A percentile compares a stretch with the other conserved stretches of the same genome.
Evolutionary conservation across 2,797 vertebrate genomes (phyloP).

Genomic region (Scarus forsteni): DNA sequence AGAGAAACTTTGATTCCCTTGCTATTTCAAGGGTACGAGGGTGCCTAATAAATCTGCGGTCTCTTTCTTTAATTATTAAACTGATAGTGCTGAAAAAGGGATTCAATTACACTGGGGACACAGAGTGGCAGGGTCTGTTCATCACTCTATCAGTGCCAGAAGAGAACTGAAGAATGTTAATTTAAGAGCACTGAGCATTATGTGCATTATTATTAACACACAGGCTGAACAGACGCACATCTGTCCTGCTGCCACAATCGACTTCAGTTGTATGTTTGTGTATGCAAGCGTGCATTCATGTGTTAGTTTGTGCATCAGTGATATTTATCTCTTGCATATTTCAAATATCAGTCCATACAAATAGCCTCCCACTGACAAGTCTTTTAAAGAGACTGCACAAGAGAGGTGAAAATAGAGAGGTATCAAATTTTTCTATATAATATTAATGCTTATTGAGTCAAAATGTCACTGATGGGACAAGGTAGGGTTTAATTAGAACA

Average conservation of each 20-base stretch:
- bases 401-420: too few species aligned
- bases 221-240: neutral
- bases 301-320: too few species aligned
- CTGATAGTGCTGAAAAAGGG: conserved; percentile 25
- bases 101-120: conserved; percentile 39
- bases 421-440: too few species aligned
- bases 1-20: conserved; percentile 11
- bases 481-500: too few species aligned
- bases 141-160: conserved; percentile 19
- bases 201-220: neutral
- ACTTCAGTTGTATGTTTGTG: too few species aligned
- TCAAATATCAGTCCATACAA: neutral
- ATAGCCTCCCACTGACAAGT: too few species aligned
- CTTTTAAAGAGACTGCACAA: too few species aligned
- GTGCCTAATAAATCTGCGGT: conserved; percentile 20
- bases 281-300: too few species aligned
- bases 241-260: too few species aligned
- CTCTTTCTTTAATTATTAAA: conserved; percentile 26
- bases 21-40: conserved; percentile 6
- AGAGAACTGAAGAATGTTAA: conserved; percentile 19
- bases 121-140: conserved; percentile 15
- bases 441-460: too few species aligned
- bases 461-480: too few species aligned
- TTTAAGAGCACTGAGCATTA: neutral
- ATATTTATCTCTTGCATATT: neutral